Base-by-base conservation (phyloP, 1,140 invertebrate genomes). In the Papilio aristodemus region DNA sequence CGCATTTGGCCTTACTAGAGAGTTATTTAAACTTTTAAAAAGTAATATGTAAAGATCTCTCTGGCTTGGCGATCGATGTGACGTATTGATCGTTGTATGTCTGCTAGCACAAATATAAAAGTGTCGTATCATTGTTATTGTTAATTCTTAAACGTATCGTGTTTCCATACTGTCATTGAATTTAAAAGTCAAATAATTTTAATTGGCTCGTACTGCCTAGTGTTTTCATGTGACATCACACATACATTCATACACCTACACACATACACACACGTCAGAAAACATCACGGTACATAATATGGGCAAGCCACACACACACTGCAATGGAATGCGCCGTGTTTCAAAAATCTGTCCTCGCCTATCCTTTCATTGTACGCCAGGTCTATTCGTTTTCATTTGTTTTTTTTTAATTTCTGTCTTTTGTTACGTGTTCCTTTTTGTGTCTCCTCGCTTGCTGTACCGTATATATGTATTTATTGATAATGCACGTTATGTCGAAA, bases 401-500 rank as follows among this genome's bases (percentile, higher is more conserved):
- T 80, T 78, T 79, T 83, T 78, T 71, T 73, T 83, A 79, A 78
- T 74, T 89, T 80, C 79, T 79, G 75, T 85, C 76, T 89, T 90
- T 81, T 75, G 84, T 91, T 88, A 71, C 72, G 77, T 86, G 78
- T 75, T 81, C 81, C 85, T 85, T 76, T 82, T 71, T 68, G 77
- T 80, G 72, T 73, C 17, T 87, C 87, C 87, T 84, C 71, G 89
- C 88, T 90, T 90, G 87, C 83, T 87, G 79, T 81, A 80, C 71
- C 76, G 79, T 72, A 75, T 79, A 81, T 84, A 87, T 89, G 80
- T 82, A 86, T 87, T 79, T 89, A 84, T 90, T 88, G 85, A 83
- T 84, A 78, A 74, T 90, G 89, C 89, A 91, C 89, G 89, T 78
- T 85, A 86, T 81, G 84, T 84, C 85, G 19, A 84, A 75, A 86